Evolutionary conservation across 2,888 invertebrate genomes (phyloP).

Genomic region (Sinodicranocentrus sp.): DNA sequence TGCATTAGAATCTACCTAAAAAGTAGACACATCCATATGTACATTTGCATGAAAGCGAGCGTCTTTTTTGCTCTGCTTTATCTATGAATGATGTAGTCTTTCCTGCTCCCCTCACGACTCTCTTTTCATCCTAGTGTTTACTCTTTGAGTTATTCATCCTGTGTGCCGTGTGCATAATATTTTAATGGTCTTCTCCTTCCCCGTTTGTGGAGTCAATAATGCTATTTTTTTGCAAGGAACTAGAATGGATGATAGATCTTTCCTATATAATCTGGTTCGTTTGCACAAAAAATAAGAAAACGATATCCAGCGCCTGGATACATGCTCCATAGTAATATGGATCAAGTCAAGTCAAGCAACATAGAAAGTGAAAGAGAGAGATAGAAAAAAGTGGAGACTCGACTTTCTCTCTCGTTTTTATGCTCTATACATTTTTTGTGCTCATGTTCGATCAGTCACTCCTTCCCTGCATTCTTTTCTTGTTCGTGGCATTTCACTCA

Average conservation of each 20-base stretch:
- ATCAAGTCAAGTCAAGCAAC: constrained; percentile 26
- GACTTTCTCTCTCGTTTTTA: constrained; percentile 10
- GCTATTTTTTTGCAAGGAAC: constrained; percentile 5
- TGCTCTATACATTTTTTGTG: not conserved
- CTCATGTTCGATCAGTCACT: constrained; percentile 17
- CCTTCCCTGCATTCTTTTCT: constrained; percentile 11
- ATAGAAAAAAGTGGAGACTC: constrained; percentile 6
- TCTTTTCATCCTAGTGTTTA: constrained; percentile 18
- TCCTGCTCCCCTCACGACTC: not conserved
- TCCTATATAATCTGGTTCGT: constrained; percentile 3
- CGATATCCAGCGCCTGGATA: not conserved
- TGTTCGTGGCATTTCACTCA: constrained; percentile 7
- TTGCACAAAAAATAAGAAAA: constrained; percentile 15
- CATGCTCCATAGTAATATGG: constrained; percentile 11
- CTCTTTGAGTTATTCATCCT: constrained; percentile 34
- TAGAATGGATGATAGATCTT: constrained; percentile 16
- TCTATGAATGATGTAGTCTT: constrained; percentile 11
- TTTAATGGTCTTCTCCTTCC: constrained; percentile 26
- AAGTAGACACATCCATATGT: not conserved
- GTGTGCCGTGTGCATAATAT: constrained; percentile 17
- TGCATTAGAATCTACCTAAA: not conserved
- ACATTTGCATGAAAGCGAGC: not conserved
- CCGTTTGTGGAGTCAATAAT: not conserved
- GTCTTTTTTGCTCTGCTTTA: constrained; percentile 19
- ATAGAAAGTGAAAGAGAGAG: constrained; percentile 1